Evolutionary conservation across 2,113 vertebrate species (phyloP).

Genomic region (Manacus vitellinus): DNA sequence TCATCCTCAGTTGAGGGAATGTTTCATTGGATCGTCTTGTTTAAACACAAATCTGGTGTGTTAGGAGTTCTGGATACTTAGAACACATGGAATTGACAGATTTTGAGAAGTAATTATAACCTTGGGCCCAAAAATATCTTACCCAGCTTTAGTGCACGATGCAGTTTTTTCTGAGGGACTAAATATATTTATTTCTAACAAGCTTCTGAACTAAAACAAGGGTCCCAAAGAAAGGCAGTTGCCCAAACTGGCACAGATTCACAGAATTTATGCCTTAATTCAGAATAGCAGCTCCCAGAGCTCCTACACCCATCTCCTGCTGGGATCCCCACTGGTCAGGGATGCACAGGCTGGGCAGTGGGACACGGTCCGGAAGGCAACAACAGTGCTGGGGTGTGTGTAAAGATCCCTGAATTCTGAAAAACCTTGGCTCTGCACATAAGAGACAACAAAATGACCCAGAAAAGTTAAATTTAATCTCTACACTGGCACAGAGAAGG

Average conservation of each 20-base stretch:
- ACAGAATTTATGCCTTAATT: not conserved
- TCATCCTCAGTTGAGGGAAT: accelerated
- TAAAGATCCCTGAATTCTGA: accelerated
- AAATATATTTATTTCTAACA: accelerated
- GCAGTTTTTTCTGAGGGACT: not conserved
- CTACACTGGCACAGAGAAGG: accelerated
- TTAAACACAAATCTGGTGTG: not conserved
- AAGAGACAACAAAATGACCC: accelerated
- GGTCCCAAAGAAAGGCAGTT: not conserved
- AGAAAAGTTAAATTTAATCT: no score
- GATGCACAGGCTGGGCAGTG: accelerated
- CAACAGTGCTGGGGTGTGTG: accelerated
- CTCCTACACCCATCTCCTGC: accelerated
- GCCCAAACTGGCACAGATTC: not conserved
- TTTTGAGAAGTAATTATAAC: not conserved
- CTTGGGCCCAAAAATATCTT: not conserved
- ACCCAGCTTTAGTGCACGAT: no score
- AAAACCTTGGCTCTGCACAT: not conserved
- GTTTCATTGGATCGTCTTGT: not conserved
- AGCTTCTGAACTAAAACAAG: not conserved
- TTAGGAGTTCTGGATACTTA: not conserved
- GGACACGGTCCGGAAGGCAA: accelerated
- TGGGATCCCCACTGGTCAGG: accelerated
- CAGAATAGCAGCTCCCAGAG: not conserved
- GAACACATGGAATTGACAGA: not conserved